Conservation (phyloP, 64 coral and sea anemone genomes). For the Catalaphyllia jardinei region DNA sequence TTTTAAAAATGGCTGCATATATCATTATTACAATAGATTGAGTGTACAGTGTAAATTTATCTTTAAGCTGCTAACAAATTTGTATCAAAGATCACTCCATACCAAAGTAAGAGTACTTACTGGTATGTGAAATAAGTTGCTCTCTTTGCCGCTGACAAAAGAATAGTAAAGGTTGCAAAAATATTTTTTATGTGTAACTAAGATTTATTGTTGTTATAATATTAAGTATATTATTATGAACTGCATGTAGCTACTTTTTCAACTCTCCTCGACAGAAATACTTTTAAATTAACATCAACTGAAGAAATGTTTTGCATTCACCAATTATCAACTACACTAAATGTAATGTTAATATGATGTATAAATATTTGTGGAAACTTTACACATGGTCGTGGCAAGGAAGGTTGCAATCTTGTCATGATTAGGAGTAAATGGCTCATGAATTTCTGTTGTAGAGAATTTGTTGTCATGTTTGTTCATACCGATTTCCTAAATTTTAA, state of each 20-base stretch:
- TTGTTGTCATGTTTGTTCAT: too few relatives aligned
- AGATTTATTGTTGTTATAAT: too few relatives aligned
- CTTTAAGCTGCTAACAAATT: background rate
- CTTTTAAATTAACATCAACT: background rate
- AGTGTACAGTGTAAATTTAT: conserved; percentile 46
- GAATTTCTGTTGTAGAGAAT: too few relatives aligned
- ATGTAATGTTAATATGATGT: too few relatives aligned
- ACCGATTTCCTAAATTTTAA: too few relatives aligned
- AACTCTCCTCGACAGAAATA: too few relatives aligned
- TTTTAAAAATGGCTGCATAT: background rate
- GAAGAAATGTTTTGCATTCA: background rate
- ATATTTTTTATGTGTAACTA: background rate
- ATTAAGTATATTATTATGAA: too few relatives aligned
- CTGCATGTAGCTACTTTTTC: too few relatives aligned
- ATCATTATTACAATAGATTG: conserved; percentile 2
- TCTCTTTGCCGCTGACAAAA: background rate
- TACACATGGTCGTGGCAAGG: too few relatives aligned
- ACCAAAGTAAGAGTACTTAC: background rate
- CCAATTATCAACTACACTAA: background rate
- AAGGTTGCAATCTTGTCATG: too few relatives aligned
- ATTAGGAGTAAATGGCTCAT: too few relatives aligned
- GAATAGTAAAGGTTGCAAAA: background rate
- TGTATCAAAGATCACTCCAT: background rate
- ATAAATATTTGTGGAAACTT: too few relatives aligned
- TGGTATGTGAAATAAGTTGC: background rate